Conservation (phyloP, 1,140 invertebrate genomes). For the Heliconius hewitsoni region DNA sequence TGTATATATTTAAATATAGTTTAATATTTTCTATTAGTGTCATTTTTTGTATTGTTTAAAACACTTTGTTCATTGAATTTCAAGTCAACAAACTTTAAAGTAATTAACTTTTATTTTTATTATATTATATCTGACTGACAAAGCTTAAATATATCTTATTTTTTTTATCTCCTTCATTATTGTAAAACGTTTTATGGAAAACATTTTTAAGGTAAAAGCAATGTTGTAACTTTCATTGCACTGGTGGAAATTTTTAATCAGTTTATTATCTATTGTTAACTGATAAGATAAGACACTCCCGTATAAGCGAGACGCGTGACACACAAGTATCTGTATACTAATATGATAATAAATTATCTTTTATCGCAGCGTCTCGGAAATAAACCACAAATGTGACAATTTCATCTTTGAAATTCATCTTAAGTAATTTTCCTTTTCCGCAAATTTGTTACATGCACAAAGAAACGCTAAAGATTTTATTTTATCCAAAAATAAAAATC, state of each 20-base stretch:
- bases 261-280: conserved; percentile 57
- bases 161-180: not conserved
- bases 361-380: conserved; percentile 59
- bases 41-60: too few relatives aligned
- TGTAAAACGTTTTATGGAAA: not conserved
- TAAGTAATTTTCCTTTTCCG: conserved; percentile 11
- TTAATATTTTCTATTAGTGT: too few relatives aligned
- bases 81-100: too few relatives aligned
- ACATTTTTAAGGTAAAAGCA: conserved; percentile 1
- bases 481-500: not conserved
- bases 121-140: too few relatives aligned
- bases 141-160: not conserved
- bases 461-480: not conserved
- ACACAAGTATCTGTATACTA: conserved; percentile 57
- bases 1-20: too few relatives aligned
- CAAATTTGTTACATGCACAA: not conserved
- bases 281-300: conserved; percentile 72
- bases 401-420: conserved; percentile 15
- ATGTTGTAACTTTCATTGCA: conserved; percentile 32
- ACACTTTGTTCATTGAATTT: too few relatives aligned
- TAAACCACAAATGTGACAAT: conserved; percentile 45
- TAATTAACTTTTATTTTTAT: too few relatives aligned
- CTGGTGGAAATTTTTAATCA: conserved; percentile 69
- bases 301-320: conserved; percentile 59
- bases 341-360: conserved; percentile 55